Evolutionary conservation across 2,113 vertebrate species (phyloP), one percentile per base, ranked within the genome.

Genomic region (Podocnemis expansa): DNA sequence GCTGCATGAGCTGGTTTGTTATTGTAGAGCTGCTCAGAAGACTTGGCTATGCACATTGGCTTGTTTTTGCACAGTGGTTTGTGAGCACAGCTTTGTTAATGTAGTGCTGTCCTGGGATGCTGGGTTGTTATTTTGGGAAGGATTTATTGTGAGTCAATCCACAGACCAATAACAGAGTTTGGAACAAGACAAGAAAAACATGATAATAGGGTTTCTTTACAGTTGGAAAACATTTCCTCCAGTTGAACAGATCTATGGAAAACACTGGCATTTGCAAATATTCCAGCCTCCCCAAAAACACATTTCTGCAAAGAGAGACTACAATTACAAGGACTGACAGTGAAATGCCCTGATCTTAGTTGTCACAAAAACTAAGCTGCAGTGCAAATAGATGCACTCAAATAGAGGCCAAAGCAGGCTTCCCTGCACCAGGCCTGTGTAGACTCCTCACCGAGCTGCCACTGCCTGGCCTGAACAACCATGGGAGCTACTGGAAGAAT

Each of bases 261-360:
- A 92, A 93, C 86, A 11, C 80, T 85, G 78, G 89, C 89, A 82
- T 78, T 85, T 91, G 90, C 89, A 94, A 29, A 60, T 54, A 29
- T 0, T 5, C 93, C 96, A 95, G 8, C 52, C 51, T 92, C 29
- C 63, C 67, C 1, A 5, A 2, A 45, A 63, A 79, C 89, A n/a
- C 94, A 94, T 95, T 96, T 90, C 95, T 95, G 83, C 1, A 1
- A 84, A 78, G 93, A 85, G 85, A 91, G 34, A n/a, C 38, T 82
- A 89, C 2, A 0, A 67, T 80, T 88, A 10, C 75, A 47, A 79
- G 38, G 70, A 85, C 92, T 84, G 78, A 92, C 1, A 80, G 80
- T 80, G 82, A 10, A 52, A 73, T 47, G 58, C 80, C 45, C 54
- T 22, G 55, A 70, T 78, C 82, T 91, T 3, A 0, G 19, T 49